Conservation (phyloP, 1,140 invertebrate genomes). For the Calycopis cecrops region DNA sequence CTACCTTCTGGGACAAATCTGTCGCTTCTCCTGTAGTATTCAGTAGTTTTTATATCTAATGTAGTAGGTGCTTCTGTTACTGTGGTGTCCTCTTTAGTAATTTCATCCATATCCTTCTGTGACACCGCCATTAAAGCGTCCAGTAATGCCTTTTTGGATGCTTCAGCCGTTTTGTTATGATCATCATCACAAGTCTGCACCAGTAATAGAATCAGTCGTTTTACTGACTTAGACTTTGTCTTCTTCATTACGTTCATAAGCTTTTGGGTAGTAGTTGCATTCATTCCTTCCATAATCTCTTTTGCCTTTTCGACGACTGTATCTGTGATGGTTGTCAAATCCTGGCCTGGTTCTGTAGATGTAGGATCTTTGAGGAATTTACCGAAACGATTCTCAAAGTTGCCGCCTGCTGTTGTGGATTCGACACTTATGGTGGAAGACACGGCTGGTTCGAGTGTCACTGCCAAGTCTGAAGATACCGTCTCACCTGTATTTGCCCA, state of each 20-base stretch:
- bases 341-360: slow-evolving; percentile 52
- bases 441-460: slow-evolving; percentile 30
- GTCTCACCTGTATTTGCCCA: slow-evolving; percentile 25
- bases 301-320: slow-evolving; percentile 81
- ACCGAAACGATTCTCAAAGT: slow-evolving; percentile 40
- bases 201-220: slow-evolving; percentile 83
- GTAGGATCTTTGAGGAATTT: slow-evolving; percentile 48
- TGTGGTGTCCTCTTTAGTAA: slow-evolving; percentile 52
- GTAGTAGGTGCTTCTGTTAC: slow-evolving; percentile 41
- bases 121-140: slow-evolving; percentile 80
- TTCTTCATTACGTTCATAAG: slow-evolving; percentile 87
- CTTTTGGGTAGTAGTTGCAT: slow-evolving; percentile 83
- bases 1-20: slow-evolving; percentile 40
- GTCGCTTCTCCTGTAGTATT: slow-evolving; percentile 47
- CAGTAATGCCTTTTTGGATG: slow-evolving; percentile 78
- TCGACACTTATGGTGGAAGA: slow-evolving; percentile 45
- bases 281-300: slow-evolving; percentile 84
- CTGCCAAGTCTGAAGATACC: slow-evolving; percentile 20
- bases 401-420: slow-evolving; percentile 33
- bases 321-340: slow-evolving; percentile 61
- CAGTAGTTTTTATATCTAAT: slow-evolving; percentile 37
- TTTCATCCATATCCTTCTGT: slow-evolving; percentile 72
- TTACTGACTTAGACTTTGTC: slow-evolving; percentile 84
- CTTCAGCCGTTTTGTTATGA: slow-evolving; percentile 79
- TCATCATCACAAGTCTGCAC: slow-evolving; percentile 85